Evolutionary conservation across 2,113 vertebrate genomes (phyloP).

Genomic region (Cariama cristata): DNA sequence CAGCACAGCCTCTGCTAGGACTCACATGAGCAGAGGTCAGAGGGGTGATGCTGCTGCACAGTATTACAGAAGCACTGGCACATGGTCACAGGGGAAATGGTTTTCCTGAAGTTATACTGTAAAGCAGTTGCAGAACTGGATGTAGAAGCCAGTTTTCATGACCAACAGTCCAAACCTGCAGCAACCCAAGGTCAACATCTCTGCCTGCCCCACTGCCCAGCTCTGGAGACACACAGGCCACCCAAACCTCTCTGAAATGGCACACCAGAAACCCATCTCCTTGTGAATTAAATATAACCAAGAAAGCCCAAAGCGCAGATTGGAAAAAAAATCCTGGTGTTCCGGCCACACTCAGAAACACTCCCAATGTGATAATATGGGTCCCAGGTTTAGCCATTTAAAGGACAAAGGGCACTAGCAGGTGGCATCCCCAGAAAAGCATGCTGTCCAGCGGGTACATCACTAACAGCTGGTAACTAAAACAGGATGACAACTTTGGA

Average conservation of each 20-base stretch:
- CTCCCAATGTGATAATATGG: background rate
- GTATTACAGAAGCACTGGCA: background rate
- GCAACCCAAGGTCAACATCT: background rate
- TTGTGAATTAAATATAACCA: background rate
- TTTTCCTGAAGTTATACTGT: background rate
- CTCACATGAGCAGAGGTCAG: background rate
- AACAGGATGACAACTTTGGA: background rate
- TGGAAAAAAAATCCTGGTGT: background rate
- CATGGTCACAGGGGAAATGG: fast-evolving
- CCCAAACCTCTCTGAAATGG: background rate
- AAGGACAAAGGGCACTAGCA: background rate
- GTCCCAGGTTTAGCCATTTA: background rate
- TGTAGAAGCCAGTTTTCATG: background rate
- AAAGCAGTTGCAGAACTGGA: background rate
- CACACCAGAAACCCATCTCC: background rate
- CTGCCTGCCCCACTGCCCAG: background rate
- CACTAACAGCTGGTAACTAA: background rate
- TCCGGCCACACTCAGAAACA: background rate
- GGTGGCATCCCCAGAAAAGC: background rate
- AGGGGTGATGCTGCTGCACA: background rate
- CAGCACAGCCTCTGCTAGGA: background rate
- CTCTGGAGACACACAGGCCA: background rate
- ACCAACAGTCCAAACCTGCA: background rate
- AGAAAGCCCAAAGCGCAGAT: background rate
- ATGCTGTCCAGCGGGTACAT: background rate